A percentile compares a stretch with the other conserved stretches of the same genome.
These are phyloP conservation scores for Pandemis heparana DNA, from an alignment of 2,888 invertebrate genomes.

Conservation along the genomic window DNA sequence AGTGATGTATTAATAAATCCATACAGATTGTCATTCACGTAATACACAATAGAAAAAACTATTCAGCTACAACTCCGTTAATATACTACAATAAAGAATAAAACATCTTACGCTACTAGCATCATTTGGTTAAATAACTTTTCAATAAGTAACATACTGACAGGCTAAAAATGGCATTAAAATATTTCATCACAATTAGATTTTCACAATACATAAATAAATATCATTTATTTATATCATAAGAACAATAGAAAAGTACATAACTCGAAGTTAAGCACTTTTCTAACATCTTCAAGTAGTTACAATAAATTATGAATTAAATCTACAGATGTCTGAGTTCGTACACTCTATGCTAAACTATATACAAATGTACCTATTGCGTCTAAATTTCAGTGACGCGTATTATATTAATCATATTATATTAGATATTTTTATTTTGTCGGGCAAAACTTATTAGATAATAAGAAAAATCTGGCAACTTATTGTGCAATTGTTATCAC, in stretches of 20 bases:
- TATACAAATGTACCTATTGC: slow-evolving; percentile 61
- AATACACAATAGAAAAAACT: slow-evolving; percentile 80
- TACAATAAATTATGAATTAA: slow-evolving; percentile 55
- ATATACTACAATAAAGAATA: slow-evolving; percentile 70
- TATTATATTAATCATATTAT: slow-evolving; percentile 27
- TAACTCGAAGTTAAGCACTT: slow-evolving; percentile 35
- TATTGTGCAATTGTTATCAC: slow-evolving; percentile 15
- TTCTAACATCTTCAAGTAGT: slow-evolving; percentile 34
- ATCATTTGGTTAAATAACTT: slow-evolving; percentile 83
- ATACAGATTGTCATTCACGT: slow-evolving; percentile 80
- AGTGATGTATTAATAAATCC: slow-evolving; percentile 82
- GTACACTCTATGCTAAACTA: slow-evolving; percentile 51
- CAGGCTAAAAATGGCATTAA: slow-evolving; percentile 82
- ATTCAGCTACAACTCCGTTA: slow-evolving; percentile 73
- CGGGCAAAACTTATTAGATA: slow-evolving; percentile 12
- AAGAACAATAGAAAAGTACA: slow-evolving; percentile 40
- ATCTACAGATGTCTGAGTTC: slow-evolving; percentile 47
- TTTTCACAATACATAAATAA: slow-evolving; percentile 72
- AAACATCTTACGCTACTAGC: slow-evolving; percentile 81
- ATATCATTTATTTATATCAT: slow-evolving; percentile 53
- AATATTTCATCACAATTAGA: slow-evolving; percentile 80
- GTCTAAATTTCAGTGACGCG: slow-evolving; percentile 53
- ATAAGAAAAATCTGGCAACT: slow-evolving; percentile 13
- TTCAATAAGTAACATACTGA: slow-evolving; percentile 77
- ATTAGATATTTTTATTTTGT: slow-evolving; percentile 30